Percentiles rank a stretch among this genome's conserved stretches.
Evolutionary conservation across 2,888 invertebrate genomes (phyloP).

Genomic region (Tribolium freemani): DNA sequence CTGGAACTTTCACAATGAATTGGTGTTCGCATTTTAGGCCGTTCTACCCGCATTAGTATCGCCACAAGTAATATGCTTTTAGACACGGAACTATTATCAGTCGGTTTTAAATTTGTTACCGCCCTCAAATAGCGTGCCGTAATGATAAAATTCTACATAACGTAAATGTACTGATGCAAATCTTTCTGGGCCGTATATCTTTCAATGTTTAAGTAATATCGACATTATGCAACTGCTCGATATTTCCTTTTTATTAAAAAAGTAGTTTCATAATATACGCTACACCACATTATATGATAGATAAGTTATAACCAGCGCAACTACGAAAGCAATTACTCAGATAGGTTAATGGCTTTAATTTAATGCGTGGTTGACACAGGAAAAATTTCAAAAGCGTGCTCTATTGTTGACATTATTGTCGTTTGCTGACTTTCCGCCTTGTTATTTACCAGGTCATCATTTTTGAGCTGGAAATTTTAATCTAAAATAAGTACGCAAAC

Average conservation of each 20-base stretch:
- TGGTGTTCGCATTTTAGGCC: constrained; percentile 28
- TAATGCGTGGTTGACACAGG: neutral
- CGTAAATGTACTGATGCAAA: constrained; percentile 40
- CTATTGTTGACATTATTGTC: constrained; percentile 1
- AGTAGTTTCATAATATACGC: constrained; percentile 3
- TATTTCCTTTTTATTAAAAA: constrained; percentile 29
- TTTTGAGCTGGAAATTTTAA: too few species aligned
- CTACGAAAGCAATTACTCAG: constrained; percentile 10
- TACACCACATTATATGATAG: constrained; percentile 5
- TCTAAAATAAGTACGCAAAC: too few species aligned
- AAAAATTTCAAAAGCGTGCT: neutral
- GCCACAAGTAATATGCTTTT: constrained; percentile 45
- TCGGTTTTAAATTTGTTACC: constrained; percentile 42
- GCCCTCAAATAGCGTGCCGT: constrained; percentile 44
- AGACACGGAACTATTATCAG: constrained; percentile 49
- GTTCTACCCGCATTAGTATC: constrained; percentile 39
- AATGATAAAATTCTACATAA: constrained; percentile 43
- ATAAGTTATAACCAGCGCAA: neutral
- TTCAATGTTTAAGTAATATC: constrained; percentile 33
- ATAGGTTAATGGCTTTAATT: neutral
- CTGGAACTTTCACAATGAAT: constrained; percentile 27
- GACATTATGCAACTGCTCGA: constrained; percentile 24
- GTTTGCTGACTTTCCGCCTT: too few species aligned
- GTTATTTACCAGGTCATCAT: too few species aligned
- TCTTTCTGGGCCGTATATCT: constrained; percentile 37